Base-by-base conservation (phyloP, 2,888 invertebrate genomes). In the Hirudinaria manillensis region DNA sequence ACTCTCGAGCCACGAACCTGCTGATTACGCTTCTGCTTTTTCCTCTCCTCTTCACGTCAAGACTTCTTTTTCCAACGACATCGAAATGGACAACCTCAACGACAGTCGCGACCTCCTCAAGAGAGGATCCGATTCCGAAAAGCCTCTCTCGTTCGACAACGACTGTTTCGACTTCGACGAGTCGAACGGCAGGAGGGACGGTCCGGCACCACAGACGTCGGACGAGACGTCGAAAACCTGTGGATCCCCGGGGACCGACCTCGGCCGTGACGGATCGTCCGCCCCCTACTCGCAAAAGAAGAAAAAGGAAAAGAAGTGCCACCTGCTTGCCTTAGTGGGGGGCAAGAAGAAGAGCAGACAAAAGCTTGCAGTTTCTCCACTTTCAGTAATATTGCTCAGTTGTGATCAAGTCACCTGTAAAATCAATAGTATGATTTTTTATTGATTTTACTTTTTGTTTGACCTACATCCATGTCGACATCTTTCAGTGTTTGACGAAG, bases 41-140 rank as follows among this genome's bases (percentile, higher is more conserved):
- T 29, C 61, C 1, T 61, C 29, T 4, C 24, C 61, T 27, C 24
- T 24, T n/a, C 61, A 61, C 10, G 7, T n/a, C 61, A 61, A 61
- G 61, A 61, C 61, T 29, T 61, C 61, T 27, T 29, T 29, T 61
- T n/a, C 29, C 6, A 24, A 61, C 3, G 61, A 61, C 61, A 61
- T 61, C 10, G 61, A 61, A 10, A 61, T 61, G 61, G 61, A 61
- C 24, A 61, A 61, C 29, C 29, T 61, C 24, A 61, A 61, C 61
- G 61, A 61, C 24, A 61, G 24, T 27, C 61, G 29, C 61, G 10
- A 29, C 24, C 61, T 61, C 7, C 24, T 61, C 3, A 24, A 61
- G 19, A 61, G 29, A 7, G 61, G 13, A 29, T 27, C 24, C 24
- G 21, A 1, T 2, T 29, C 24, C 1, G 29, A 61, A 61, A 27